Percentiles rank a stretch among this genome's conserved stretches.
Evolutionary conservation across 2,888 invertebrate genomes (phyloP).

Genomic region (Rhaphigaster nebulosa): DNA sequence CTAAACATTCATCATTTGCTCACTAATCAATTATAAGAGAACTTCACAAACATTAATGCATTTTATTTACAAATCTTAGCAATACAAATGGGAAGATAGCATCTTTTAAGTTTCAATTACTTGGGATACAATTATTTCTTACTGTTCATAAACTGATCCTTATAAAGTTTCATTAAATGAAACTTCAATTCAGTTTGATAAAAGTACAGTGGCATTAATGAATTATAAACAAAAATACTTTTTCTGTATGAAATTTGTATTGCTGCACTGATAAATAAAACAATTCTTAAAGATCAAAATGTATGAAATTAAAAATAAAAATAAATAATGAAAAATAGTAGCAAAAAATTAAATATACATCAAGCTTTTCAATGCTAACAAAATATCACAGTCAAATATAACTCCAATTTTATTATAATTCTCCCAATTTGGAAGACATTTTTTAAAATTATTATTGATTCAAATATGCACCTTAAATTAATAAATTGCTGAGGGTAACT

Average conservation of each 20-base stretch:
- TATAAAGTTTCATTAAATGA: neutral
- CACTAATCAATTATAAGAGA: neutral
- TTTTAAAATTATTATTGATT: neutral
- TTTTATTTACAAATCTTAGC: neutral
- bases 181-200: no score
- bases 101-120: neutral
- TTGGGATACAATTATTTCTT: neutral
- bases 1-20: neutral
- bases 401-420: neutral
- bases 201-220: neutral
- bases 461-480: neutral
- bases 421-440: neutral
- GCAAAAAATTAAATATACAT: neutral
- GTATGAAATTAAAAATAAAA: neutral
- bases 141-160: neutral
- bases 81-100: neutral
- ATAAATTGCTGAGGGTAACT: neutral
- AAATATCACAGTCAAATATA: conserved; percentile 28
- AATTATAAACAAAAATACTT: neutral
- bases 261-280: neutral
- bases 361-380: neutral
- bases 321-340: neutral
- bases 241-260: neutral
- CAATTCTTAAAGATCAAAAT: neutral
- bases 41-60: neutral